These are phyloP conservation scores for Lathronympha strigana DNA, from an alignment of 2,888 invertebrate species.

Conservation along the genomic window DNA sequence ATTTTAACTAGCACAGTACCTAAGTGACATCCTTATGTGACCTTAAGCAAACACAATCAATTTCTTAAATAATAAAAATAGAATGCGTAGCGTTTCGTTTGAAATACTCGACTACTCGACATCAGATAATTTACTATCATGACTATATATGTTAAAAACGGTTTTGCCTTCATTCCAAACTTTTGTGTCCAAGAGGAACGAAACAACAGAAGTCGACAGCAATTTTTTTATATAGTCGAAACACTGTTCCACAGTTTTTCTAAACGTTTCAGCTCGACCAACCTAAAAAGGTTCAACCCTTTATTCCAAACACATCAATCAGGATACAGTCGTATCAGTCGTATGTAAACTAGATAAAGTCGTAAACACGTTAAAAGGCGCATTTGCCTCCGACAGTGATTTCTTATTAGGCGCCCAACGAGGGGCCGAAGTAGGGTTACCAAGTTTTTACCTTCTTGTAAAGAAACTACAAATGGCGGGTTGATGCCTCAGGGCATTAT, in stretches of 20 bases:
- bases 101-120: no score
- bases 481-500: no score
- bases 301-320: neutral
- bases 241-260: neutral
- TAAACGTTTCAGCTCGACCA: neutral
- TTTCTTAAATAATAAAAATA: no score
- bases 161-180: no score
- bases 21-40: neutral
- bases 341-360: conserved; percentile 19
- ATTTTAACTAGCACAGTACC: no score
- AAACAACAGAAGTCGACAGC: no score
- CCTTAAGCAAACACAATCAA: neutral
- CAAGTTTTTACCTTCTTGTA: neutral
- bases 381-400: conserved; percentile 39
- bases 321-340: no score
- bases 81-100: no score
- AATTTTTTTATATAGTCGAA: neutral
- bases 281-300: neutral
- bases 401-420: conserved; percentile 51
- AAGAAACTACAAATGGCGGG: neutral
- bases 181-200: no score
- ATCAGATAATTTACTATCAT: no score
- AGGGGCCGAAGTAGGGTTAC: conserved; percentile 43
- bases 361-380: conserved; percentile 21
- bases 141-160: no score